phyloP scores from a whole-genome alignment of 2,797 vertebrate species.

The Alca torda region DNA sequence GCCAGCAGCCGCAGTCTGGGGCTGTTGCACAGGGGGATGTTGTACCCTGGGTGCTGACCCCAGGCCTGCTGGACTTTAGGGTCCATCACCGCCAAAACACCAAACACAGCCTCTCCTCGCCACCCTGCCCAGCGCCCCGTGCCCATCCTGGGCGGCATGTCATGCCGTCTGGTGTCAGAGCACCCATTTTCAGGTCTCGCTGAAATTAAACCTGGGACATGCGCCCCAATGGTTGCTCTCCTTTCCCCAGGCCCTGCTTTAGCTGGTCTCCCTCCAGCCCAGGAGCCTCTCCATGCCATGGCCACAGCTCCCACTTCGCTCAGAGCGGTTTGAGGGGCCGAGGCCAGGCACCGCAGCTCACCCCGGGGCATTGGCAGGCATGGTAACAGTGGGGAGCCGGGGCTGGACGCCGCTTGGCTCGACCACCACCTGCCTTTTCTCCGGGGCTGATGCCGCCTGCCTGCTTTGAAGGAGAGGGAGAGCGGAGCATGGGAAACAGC shows the following conservation, averaged over 20 bases:
- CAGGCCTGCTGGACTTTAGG: not conserved
- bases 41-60: not conserved
- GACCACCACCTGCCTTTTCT: not conserved
- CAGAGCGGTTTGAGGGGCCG: accelerated
- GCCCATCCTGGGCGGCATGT: accelerated
- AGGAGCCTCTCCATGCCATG: accelerated
- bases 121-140: accelerated
- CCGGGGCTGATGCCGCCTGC: not conserved
- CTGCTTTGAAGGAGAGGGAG: not conserved
- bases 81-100: not conserved
- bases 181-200: not conserved
- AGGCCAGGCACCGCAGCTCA: accelerated
- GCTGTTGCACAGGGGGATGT: not conserved
- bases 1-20: not conserved
- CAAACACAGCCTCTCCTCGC: not conserved
- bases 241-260: not conserved
- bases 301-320: accelerated
- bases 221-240: accelerated
- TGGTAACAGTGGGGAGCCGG: accelerated
- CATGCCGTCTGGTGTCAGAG: accelerated
- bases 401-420: accelerated
- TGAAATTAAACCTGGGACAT: not conserved
- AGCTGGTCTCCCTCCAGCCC: not conserved
- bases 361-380: accelerated
- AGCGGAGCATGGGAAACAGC: not conserved